A percentile compares a stretch with the other conserved stretches of the same genome.
phyloP scores from a whole-genome alignment of 2,113 vertebrate genomes.

The Psittacula cyanocephala region DNA sequence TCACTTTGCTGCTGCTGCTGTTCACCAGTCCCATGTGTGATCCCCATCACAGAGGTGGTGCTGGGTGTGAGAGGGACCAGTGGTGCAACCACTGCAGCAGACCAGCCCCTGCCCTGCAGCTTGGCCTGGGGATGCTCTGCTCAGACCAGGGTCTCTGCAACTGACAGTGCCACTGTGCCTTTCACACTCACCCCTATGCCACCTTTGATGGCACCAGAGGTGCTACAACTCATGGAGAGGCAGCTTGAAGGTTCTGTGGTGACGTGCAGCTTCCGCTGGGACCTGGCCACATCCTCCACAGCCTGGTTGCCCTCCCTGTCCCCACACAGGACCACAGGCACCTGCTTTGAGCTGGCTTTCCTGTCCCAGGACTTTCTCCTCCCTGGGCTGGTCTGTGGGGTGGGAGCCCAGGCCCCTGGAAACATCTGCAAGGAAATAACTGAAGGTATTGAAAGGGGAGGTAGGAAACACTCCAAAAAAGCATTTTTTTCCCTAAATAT shows the following conservation, averaged over 20 bases:
- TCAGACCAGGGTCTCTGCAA: not conserved
- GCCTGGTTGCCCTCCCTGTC: not conserved
- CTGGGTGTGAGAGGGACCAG: accelerated
- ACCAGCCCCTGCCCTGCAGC: not conserved
- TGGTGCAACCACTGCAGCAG: not conserved
- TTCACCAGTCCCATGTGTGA: accelerated
- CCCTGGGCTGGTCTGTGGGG: not conserved
- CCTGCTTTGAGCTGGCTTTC: not conserved
- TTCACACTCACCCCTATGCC: not conserved
- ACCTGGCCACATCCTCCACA: not conserved
- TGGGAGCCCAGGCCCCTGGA: not conserved
- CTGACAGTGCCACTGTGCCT: not conserved
- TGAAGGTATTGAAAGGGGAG: conserved; percentile 51
- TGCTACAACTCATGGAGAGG: not conserved
- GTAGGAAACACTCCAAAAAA: conserved; percentile 20
- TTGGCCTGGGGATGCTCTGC: not conserved
- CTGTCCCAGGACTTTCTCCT: not conserved
- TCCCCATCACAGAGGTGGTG: not conserved
- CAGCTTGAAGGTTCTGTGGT: not conserved
- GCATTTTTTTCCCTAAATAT: conserved; percentile 53
- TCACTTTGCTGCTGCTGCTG: not conserved
- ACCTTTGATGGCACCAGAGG: not conserved
- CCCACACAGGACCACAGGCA: accelerated
- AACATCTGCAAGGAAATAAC: conserved; percentile 62
- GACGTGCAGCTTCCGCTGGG: not conserved